Evolutionary conservation across 2,888 invertebrate species (phyloP), one percentile per base, ranked within the genome.

Genomic region (Chrysolina americana): DNA sequence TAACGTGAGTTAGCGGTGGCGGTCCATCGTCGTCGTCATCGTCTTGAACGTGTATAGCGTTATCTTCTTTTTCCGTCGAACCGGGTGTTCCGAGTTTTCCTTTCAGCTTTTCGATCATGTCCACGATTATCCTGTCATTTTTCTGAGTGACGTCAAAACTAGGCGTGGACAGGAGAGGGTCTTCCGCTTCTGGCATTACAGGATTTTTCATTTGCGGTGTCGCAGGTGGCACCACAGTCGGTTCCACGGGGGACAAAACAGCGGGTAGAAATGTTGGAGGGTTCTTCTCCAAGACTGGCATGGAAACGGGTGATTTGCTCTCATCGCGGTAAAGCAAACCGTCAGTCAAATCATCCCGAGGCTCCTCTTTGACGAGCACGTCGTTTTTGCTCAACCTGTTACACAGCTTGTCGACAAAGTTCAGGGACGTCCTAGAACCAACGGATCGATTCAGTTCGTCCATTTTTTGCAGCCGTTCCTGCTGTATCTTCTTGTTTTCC

Each of bases 391-490:
- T 81, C 62, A 85, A 73, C 50, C 85, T 78, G 66, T 79, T 81
- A 62, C 85, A 85, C 13, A 86, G 78, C 71, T 84, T 82, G 44
- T 86, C 85, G 10, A 85, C 80, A 70, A 86, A 86, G 73, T 85
- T 84, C 41, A 85, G 76, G 2, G 83, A 83, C 2, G 82, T 79
- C 63, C 87, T 82, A 19, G 81, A 82, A 56, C 84, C 83, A 19
- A 87, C 81, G 3, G 82, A 82, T 78, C 85, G 83, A 72, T 84
- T 86, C 8, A 90, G 86, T 78, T 90, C 90, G 56, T 89, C 87
- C 90, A 90, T 90, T 74, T 87, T 89, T 70, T 88, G 87, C 65
- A 89, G 85, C 0, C 90, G 86, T 76, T 89, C 89, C 50, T 88
- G 84, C 75, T 89, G 89, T 68, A 90, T 89, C 74, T 88, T 88